Conservation (phyloP, 2,113 vertebrate species). For the Tonatia bakeri region DNA sequence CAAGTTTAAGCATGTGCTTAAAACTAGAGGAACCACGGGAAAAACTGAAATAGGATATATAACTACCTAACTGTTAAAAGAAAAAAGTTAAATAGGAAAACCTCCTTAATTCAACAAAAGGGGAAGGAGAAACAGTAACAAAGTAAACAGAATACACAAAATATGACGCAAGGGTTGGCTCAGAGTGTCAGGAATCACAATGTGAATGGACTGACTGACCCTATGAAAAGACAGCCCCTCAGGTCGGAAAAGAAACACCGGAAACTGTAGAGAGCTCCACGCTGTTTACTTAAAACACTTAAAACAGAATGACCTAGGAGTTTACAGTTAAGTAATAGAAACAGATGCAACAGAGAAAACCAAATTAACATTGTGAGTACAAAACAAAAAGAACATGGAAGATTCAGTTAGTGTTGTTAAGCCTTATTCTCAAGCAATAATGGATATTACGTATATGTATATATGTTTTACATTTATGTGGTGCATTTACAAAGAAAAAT, state of each 20-base stretch:
- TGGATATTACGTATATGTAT: background rate
- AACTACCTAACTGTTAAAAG: background rate
- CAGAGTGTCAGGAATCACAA: background rate
- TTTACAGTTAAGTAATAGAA: slow-evolving; percentile 21
- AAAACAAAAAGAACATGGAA: background rate
- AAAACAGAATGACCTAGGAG: background rate
- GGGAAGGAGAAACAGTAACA: background rate
- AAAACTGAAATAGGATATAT: background rate
- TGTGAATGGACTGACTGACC: background rate
- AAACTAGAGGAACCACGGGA: background rate
- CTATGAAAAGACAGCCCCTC: background rate
- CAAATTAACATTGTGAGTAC: background rate
- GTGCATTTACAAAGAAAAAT: slow-evolving; percentile 27
- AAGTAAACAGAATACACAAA: background rate
- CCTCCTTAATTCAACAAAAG: background rate
- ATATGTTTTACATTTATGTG: background rate
- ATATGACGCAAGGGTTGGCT: background rate
- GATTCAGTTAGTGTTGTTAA: background rate
- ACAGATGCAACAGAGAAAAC: background rate
- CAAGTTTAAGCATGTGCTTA: background rate
- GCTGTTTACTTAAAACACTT: background rate
- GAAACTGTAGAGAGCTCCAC: background rate
- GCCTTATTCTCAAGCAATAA: slow-evolving; percentile 1
- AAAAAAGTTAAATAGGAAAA: background rate
- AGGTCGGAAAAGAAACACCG: background rate